phyloP scores from a whole-genome alignment of 2,113 vertebrate genomes.

The Amblyopsis rosae region DNA sequence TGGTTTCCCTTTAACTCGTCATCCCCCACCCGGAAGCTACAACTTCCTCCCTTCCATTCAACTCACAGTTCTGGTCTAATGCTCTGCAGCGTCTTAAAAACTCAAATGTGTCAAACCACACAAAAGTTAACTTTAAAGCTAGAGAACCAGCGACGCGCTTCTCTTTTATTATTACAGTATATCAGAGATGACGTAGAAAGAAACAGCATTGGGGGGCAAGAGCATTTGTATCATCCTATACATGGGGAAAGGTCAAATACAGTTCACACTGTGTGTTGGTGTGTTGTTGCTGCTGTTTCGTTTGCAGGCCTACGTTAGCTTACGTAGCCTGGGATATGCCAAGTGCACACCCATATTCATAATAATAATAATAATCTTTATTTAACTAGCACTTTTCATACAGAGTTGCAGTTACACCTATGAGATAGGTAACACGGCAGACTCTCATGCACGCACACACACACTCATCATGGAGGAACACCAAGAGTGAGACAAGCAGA shows the following conservation, averaged over 20 bases:
- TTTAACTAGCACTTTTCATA: no score
- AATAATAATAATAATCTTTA: no score
- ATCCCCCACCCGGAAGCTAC: conserved; percentile 53
- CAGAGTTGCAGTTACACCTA: no score
- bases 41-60: conserved; percentile 63
- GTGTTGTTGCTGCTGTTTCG: conserved; percentile 24
- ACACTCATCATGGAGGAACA: no score
- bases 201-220: conserved; percentile 14
- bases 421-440: no score
- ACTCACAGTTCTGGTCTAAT: conserved; percentile 70
- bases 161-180: conserved; percentile 10
- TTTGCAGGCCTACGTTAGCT: conserved; percentile 15
- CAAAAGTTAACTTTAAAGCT: conserved; percentile 47
- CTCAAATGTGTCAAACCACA: conserved; percentile 61
- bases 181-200: conserved; percentile 23
- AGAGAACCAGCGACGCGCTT: conserved; percentile 34
- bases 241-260: conserved; percentile 10
- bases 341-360: no score
- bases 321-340: conserved; percentile 1
- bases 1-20: conserved; percentile 43
- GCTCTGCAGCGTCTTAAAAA: conserved; percentile 62
- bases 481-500: conserved; percentile 4
- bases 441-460: no score
- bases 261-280: conserved; percentile 23
- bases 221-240: not conserved